Evolutionary conservation across 2,113 vertebrate species (phyloP), one percentile per base, ranked within the genome.

Genomic region (Acrocephalus kingi): DNA sequence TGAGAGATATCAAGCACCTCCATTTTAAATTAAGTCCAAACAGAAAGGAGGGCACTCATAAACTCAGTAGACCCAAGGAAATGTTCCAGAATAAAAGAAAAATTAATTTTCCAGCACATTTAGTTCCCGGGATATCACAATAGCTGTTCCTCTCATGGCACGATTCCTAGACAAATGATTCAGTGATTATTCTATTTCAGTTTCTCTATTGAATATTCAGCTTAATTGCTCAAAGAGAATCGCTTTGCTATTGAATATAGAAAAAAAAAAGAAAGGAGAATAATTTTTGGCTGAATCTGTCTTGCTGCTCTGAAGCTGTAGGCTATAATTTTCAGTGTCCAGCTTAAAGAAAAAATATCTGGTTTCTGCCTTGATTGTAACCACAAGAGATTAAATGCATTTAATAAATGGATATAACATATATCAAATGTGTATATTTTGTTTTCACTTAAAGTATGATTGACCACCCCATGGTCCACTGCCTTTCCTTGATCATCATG

Each of bases 171-270:
- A 66, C n/a, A 89, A 90, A 91, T 90, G 75, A 91, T 61, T 37
- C 43, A 37, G 68, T 72, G 48, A 83, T 93, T 88, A 92, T 72
- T 92, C 94, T 95, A 79, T 94, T 94, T 83, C 13, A 18, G 64
- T 68, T 86, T 74, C 78, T 37, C 28, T 59, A 55, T 23, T 76
- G 86, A 87, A 84, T 89, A 94, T 77, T 49, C 49, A 69, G 52
- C 81, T 62, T 66, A 96, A 93, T 93, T 82, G 56, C 76, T 72
- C 43, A 92, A 87, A 96, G 17, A 84, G 15, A 52, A 94, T 84
- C 15, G 5, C 20, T 90, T 88, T 43, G 45, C 45, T 90, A 79
- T 85, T 95, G 68, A 84, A 55, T 69, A 68, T 16, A 87, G 31
- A 8, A 30, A 61, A 61, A 55, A 28, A 66, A 71, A 56, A 77